Base-by-base conservation (phyloP, 1,140 invertebrate species). In the Drosophila albomicans region DNA sequence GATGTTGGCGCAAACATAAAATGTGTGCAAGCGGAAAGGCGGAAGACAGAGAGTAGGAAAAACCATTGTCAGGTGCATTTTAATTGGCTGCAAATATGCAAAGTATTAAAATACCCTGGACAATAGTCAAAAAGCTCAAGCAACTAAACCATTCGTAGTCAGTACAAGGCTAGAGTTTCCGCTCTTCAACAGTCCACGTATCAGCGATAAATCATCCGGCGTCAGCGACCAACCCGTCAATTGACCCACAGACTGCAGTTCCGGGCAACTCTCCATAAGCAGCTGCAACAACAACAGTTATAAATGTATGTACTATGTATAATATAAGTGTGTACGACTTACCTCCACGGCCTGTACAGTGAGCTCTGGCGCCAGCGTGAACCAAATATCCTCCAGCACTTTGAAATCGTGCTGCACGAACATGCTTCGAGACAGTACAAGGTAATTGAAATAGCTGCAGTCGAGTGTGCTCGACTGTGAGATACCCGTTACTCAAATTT, bases 361-460 rank as follows among this genome's bases (percentile, higher is more conserved):
- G 11, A 95, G 89, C 41, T 94, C 93, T 6, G 94, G 94, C 0
- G 95, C 95, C 68, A 94, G 93, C 7, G 94, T 94, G 68, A 95
- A 95, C 94, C 95, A 95, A 61, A 95, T 92, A 38, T 94, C 94
- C 92, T 95, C 95, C 45, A 95, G 85, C 43, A 94, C 81, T 5
- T 94, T 93, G 61, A 94, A 94, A 56, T 94, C 93, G 58, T 94
- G 93, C 15, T 94, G 93, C 20, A 93, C 93, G 61, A 95, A 87
- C 88, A 95, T 94, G 78, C 94, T 87, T 35, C 0, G 5, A 63
- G 35, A 46, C 49, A 30, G 10, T 30, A 32, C 3, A 20, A 1
- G 13, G 28, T 8, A 38, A 38, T 3, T 38, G 35, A 38, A 2
- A 38, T 11, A 38, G 35, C 35, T 38, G 35, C 35, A 38, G 35